Percentiles rank a stretch among this genome's conserved stretches.
Conservation (phyloP, 2,797 vertebrate species). For the Hoplostethus atlanticus region DNA sequence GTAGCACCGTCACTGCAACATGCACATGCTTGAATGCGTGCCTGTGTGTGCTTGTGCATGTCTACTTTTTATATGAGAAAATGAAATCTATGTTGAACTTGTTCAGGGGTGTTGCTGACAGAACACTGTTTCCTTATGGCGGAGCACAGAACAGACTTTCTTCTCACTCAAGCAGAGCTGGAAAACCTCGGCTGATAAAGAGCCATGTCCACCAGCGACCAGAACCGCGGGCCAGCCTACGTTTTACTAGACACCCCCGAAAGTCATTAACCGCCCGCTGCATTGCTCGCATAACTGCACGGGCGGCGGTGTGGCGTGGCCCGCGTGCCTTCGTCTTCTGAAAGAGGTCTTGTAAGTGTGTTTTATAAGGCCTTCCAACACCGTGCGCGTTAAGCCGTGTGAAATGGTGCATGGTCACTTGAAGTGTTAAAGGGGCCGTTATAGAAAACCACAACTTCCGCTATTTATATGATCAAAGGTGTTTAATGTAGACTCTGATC, state of each 20-base stretch:
- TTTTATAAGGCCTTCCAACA: constrained; percentile 37
- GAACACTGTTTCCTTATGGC: constrained; percentile 67
- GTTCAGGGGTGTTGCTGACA: constrained; percentile 46
- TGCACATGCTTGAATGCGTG: background rate
- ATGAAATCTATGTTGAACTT: constrained; percentile 34
- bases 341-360: constrained; percentile 44
- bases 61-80: constrained; percentile 14
- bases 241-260: constrained; percentile 33
- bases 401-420: constrained; percentile 27
- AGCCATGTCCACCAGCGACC: constrained; percentile 20
- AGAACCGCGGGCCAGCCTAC: constrained; percentile 18
- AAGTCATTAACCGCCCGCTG: constrained; percentile 45
- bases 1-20: background rate
- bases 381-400: background rate
- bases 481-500: too few relatives aligned
- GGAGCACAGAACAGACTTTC: constrained; percentile 68
- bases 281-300: constrained; percentile 42
- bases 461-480: too few relatives aligned
- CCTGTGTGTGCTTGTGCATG: constrained; percentile 2
- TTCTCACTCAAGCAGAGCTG: constrained; percentile 46
- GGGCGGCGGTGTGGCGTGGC: constrained; percentile 8
- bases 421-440: constrained; percentile 10
- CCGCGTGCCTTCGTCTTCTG: constrained; percentile 28
- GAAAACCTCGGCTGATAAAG: constrained; percentile 68
- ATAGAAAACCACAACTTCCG: too few relatives aligned